Base-by-base conservation (phyloP, 2,797 vertebrate species). In the Hemitrygon akajei region DNA sequence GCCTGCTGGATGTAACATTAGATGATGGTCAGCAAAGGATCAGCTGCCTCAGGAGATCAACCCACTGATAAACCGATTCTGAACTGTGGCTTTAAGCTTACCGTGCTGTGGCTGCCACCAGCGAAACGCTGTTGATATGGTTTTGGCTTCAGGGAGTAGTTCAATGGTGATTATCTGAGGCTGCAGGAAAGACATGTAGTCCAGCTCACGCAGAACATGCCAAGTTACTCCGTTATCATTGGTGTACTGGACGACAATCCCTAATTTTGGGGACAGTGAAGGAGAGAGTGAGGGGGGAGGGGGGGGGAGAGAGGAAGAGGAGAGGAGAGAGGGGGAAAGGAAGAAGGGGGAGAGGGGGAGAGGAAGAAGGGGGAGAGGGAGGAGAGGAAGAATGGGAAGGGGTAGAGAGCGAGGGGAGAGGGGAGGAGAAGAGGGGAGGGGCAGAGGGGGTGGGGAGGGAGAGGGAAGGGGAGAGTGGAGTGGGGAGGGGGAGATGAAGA, bases 21-120 rank as follows among this genome's bases (percentile, higher is more conserved):
- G 9, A 27, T 7, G 9, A 76, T 76, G 0, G 30, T 60, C 56
- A 86, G 14, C 60, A 27, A 86, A 60, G 11, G 30, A 30, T 86
- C 82, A 30, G 82, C 14, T 86, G 58, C 82, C n/a, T 86, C 20
- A 60, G 11, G 30, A 7, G 6, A 60, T 14, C 58, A n/a, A 56
- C 47, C 9, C 2, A 25, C 34, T 3, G 30, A 34, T 77, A 30
- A 47, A 10, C 12, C 3, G 40, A 86, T 77, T 94, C 79, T 27
- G 66, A 3, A 27, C 7, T 0, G 71, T 5, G 0, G 22, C 12
- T 93, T 76, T 40, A 6, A 82, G 27, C 95, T 95, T 93, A 99
- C 99, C 99, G 2, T 99, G 98, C 22, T 98, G 98, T 0, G 99
- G 98, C 95, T 99, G 99, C 99, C 99, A 99, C 99, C 99, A 99